Evolutionary conservation across 1,140 invertebrate species (phyloP).

Genomic region (Samia ricini): DNA sequence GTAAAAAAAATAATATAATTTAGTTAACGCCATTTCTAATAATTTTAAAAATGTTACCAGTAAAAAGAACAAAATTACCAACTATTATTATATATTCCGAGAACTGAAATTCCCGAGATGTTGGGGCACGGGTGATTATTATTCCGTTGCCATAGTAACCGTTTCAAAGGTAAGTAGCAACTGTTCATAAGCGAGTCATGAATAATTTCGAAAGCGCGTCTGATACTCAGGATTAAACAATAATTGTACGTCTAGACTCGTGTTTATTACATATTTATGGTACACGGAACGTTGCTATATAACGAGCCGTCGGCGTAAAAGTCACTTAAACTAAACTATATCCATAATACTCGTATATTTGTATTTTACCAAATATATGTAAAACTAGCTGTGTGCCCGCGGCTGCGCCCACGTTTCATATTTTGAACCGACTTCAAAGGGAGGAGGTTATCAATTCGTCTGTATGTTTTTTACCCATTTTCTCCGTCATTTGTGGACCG

Average conservation of each 20-base stretch:
- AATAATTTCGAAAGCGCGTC: background rate
- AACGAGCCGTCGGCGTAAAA: background rate
- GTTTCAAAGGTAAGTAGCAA: background rate
- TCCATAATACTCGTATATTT: no score
- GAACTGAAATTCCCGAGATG: background rate
- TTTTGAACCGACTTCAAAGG: no score
- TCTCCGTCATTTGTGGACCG: no score
- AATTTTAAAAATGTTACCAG: background rate
- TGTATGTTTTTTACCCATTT: no score
- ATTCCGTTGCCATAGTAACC: background rate
- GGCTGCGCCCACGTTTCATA: no score
- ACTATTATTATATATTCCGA: background rate
- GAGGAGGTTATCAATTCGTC: no score
- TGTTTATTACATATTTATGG: background rate
- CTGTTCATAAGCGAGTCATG: background rate
- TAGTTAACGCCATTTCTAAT: no score
- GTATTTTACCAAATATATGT: no score
- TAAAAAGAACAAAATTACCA: background rate
- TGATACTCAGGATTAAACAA: background rate
- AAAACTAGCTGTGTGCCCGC: no score
- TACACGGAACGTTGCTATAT: background rate
- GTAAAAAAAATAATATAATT: no score
- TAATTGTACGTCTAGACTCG: background rate
- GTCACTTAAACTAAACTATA: background rate
- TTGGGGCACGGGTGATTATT: background rate